phyloP scores from a whole-genome alignment of 2,888 invertebrate species.

The Bombyx huttoni region DNA sequence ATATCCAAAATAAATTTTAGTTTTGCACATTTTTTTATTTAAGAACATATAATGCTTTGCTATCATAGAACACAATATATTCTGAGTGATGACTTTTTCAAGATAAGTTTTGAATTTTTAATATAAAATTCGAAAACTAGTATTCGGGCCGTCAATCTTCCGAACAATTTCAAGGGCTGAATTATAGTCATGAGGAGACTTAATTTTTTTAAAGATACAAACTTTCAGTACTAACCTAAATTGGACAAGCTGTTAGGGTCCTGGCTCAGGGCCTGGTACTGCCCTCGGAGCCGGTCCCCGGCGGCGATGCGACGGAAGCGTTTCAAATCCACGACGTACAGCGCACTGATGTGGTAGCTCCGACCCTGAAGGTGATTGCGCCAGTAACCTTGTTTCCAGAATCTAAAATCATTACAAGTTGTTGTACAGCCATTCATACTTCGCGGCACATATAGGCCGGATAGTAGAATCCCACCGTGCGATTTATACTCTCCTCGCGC shows the following conservation, averaged over 20 bases:
- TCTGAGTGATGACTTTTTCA: too few species aligned
- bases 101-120: too few species aligned
- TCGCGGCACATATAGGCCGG: too few species aligned
- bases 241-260: conserved; percentile 99
- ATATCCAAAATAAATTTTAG: too few species aligned
- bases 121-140: too few species aligned
- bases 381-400: conserved; percentile 99
- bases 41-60: too few species aligned
- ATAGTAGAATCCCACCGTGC: too few species aligned
- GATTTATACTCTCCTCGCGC: too few species aligned
- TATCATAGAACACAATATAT: too few species aligned
- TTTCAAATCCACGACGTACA: conserved; percentile 98
- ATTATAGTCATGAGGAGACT: background rate
- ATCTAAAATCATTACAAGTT: conserved; percentile 58
- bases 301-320: conserved; percentile 97
- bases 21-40: too few species aligned
- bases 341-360: conserved; percentile 94
- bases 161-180: background rate
- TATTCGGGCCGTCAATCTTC: background rate
- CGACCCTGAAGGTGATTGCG: conserved; percentile 94
- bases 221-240: conserved; percentile 71
- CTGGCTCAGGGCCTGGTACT: conserved; percentile 98
- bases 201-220: background rate
- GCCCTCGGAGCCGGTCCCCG: conserved; percentile 96
- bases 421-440: background rate